Percentiles rank a stretch among this genome's conserved stretches.
These are phyloP conservation scores for Chorisops tibialis DNA, from an alignment of 2,888 invertebrate genomes.

Conservation along the genomic window DNA sequence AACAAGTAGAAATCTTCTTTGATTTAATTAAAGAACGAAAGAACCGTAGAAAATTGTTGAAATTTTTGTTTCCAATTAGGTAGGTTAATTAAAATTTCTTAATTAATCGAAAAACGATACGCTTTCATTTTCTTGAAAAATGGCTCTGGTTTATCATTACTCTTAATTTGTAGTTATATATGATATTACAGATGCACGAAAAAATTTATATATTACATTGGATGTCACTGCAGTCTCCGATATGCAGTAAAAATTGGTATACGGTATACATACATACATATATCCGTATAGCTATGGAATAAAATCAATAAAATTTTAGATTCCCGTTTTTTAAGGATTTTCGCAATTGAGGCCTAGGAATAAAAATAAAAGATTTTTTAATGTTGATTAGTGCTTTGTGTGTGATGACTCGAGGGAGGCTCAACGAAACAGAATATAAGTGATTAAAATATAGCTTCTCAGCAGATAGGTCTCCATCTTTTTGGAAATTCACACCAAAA, in stretches of 20 bases:
- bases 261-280: neutral
- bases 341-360: too few relatives aligned
- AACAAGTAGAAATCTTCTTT: slow-evolving; percentile 38
- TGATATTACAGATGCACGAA: neutral
- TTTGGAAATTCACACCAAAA: too few relatives aligned
- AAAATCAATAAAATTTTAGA: too few relatives aligned
- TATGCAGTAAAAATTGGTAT: neutral
- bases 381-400: too few relatives aligned
- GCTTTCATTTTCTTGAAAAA: neutral
- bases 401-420: too few relatives aligned
- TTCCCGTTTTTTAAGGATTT: too few relatives aligned
- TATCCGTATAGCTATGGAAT: neutral
- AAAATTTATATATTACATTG: neutral
- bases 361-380: too few relatives aligned
- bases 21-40: slow-evolving; percentile 37
- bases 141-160: neutral
- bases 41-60: slow-evolving; percentile 26
- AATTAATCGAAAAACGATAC: slow-evolving; percentile 31
- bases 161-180: slow-evolving; percentile 5
- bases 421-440: too few relatives aligned
- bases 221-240: neutral
- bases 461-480: too few relatives aligned
- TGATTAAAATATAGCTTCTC: too few relatives aligned
- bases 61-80: slow-evolving; percentile 33
- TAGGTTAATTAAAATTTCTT: slow-evolving; percentile 32